Evolutionary conservation across 2,113 vertebrate species (phyloP), one percentile per base, ranked within the genome.

Genomic region (Ginglymostoma cirratum): DNA sequence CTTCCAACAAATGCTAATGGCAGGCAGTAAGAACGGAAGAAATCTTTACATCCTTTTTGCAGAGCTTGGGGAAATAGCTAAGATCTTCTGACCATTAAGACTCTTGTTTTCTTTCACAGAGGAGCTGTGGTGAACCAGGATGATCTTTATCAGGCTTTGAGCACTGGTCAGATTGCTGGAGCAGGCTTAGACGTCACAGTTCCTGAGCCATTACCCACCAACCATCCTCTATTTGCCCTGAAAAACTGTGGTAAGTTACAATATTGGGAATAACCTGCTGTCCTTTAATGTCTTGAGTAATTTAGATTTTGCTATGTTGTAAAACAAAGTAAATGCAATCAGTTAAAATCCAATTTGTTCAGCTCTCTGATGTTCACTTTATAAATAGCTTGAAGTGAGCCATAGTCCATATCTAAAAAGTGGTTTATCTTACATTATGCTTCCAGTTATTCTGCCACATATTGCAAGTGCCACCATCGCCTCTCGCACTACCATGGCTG

Each of bases 401-500:
- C 3, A 70, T 45, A 21, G 66, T 24, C 92, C 3, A 27, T 45
- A 67, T 42, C 67, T 67, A 94, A 70, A 48, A 45, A 5, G 23
- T 45, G 19, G 0, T 66, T 38, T 30, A 55, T 85, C 52, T 5
- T 96, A 6, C 52, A 65, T 96, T 96, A 95, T 2, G 96, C 6
- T 34, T 96, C 7, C 97, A 98, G 97, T 98, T 96, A 97, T 98
- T 96, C 97, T 98, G 83, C 97, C 98, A 0, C 98, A 98, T 94
- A 97, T 98, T 1, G 97, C 97, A 95, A 98, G 98, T 21, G 98
- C 97, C 94, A 97, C 97, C 0, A 97, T 98, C 96, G 97, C 97
- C 96, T 98, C 98, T 0, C 97, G 98, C 95, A 97, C 97, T 65
- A 52, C 97, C 97, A 98, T 98, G 98, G 97, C 97, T 17, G 96